Conservation (phyloP, 2,113 vertebrate genomes). For the Rhinolophus ferrumequinum region DNA sequence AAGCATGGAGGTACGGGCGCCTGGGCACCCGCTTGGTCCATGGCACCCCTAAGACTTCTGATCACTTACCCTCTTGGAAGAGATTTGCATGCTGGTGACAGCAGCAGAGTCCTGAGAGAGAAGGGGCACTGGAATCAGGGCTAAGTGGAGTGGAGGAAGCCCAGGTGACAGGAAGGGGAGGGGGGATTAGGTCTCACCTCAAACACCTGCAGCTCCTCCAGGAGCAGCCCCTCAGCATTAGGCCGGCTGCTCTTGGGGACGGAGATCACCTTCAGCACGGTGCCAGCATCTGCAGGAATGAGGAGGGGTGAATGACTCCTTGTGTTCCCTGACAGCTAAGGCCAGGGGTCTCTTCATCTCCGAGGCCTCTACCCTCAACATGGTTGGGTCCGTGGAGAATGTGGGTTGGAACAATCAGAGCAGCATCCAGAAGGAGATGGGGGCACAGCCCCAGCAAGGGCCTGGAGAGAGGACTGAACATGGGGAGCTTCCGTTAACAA, state of each 20-base stretch:
- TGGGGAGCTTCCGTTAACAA: neutral
- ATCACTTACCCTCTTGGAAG: conserved; percentile 94
- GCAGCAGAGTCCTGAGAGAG: conserved; percentile 90
- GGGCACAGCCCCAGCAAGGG: neutral
- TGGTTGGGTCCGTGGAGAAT: neutral
- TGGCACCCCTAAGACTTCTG: neutral
- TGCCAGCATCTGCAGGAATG: conserved; percentile 89
- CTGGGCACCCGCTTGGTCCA: neutral
- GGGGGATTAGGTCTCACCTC: conserved; percentile 86
- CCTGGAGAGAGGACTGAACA: neutral
- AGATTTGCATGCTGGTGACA: conserved; percentile 95
- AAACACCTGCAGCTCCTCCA: conserved; percentile 97
- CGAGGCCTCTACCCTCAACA: neutral
- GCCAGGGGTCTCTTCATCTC: neutral
- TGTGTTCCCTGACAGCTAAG: neutral
- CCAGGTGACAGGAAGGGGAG: neutral
- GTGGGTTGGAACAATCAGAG: neutral
- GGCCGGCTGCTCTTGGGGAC: conserved; percentile 93
- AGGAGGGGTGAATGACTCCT: neutral
- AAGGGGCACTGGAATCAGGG: neutral
- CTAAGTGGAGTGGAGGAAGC: neutral
- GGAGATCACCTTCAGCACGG: conserved; percentile 95
- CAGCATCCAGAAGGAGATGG: neutral
- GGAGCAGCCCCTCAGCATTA: conserved; percentile 92
- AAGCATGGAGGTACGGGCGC: neutral